phyloP scores from a whole-genome alignment of 2,113 vertebrate genomes.

The Pica pica region DNA sequence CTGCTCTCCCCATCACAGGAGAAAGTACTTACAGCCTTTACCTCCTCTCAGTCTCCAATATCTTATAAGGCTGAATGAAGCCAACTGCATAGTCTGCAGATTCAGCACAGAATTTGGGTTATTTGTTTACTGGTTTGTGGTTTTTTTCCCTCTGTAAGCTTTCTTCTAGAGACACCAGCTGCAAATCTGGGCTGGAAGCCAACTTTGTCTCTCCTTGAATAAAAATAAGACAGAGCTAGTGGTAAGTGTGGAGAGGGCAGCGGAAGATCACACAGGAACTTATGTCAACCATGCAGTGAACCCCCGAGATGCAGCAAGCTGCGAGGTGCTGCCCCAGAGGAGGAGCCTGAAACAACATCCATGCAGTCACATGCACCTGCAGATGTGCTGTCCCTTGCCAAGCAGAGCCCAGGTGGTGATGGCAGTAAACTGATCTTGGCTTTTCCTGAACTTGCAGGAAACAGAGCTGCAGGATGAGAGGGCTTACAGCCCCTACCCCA shows the following conservation, averaged over 20 bases:
- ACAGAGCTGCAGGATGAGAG: neutral
- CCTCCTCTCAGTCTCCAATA: neutral
- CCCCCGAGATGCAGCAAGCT: neutral
- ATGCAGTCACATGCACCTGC: neutral
- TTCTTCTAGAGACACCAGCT: slow-evolving; percentile 46
- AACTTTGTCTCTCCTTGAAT: slow-evolving; percentile 21
- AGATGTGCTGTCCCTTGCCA: neutral
- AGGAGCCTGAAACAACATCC: neutral
- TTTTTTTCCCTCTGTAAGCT: slow-evolving; percentile 17
- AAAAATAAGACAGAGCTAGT: neutral
- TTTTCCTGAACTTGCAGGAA: neutral
- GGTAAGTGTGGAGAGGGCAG: neutral
- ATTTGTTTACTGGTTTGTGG: slow-evolving; percentile 1
- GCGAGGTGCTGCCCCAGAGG: neutral
- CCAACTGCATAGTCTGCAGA: neutral
- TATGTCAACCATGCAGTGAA: rapidly evolving
- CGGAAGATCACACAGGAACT: neutral
- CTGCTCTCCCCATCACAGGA: neutral
- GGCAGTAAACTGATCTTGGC: neutral
- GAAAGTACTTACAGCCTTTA: neutral
- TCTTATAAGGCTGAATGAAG: neutral
- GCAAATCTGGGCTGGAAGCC: slow-evolving; percentile 27
- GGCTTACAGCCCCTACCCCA: neutral
- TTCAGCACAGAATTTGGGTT: neutral
- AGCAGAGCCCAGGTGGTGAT: neutral